phyloP scores from a whole-genome alignment of 2,113 vertebrate species.

The Bombycilla garrulus region DNA sequence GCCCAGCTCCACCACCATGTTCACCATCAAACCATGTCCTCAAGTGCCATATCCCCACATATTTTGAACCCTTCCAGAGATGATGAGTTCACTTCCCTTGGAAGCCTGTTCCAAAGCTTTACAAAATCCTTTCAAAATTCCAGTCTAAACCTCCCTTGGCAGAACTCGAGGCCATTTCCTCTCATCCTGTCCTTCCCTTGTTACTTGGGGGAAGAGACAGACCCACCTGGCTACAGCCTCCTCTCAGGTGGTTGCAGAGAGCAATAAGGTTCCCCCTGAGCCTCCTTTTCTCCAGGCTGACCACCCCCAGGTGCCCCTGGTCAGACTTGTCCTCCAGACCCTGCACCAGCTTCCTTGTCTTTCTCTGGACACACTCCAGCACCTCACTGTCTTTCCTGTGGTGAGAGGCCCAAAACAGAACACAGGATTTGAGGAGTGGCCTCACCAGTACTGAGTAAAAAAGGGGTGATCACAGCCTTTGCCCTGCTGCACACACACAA shows the following conservation, averaged over 20 bases:
- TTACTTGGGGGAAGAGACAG: not conserved
- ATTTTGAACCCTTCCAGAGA: not conserved
- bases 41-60: not conserved
- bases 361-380: not conserved
- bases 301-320: no score
- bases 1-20: not conserved
- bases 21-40: not conserved
- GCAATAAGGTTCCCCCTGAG: not conserved
- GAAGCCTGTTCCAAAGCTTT: not conserved
- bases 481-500: not conserved
- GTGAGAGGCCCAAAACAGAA: not conserved
- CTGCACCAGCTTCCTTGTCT: not conserved
- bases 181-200: not conserved
- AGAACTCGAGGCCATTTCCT: not conserved
- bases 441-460: accelerated
- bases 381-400: not conserved
- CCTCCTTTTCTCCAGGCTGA: not conserved
- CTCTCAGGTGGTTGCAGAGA: not conserved
- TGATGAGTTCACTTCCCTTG: not conserved
- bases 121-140: not conserved
- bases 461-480: not conserved
- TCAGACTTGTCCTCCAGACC: not conserved
- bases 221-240: not conserved
- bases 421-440: not conserved
- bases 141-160: not conserved